Conservation (phyloP, 2,888 invertebrate genomes). For the Meiosimyza platycephala region DNA sequence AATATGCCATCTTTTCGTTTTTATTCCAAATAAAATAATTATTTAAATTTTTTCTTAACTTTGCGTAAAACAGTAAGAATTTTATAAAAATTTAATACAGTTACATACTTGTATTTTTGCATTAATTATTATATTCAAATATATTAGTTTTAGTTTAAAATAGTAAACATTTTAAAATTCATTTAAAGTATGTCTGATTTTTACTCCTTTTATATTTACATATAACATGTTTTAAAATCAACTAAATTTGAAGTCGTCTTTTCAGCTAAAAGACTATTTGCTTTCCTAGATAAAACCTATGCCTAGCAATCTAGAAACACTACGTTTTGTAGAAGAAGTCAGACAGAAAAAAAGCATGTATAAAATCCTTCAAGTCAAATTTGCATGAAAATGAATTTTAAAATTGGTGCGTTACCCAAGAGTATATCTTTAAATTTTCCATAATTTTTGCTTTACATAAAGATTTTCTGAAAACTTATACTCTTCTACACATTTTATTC, state of each 20-base stretch:
- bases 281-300: conserved; percentile 32
- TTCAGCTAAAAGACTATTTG: conserved; percentile 43
- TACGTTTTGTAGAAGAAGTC: conserved; percentile 24
- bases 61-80: too few relatives aligned
- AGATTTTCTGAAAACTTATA: background rate
- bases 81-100: too few relatives aligned
- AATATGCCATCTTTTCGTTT: too few relatives aligned
- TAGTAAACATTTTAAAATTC: conserved; percentile 28
- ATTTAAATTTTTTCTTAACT: too few relatives aligned
- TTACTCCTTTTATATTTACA: background rate
- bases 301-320: conserved; percentile 23
- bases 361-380: conserved; percentile 32
- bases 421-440: conserved; percentile 20
- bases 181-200: conserved; percentile 10
- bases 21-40: too few relatives aligned
- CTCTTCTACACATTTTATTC: background rate
- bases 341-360: conserved; percentile 20
- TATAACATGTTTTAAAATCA: conserved; percentile 10
- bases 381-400: conserved; percentile 37
- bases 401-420: conserved; percentile 28
- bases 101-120: too few relatives aligned
- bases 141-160: too few relatives aligned
- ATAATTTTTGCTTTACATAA: background rate
- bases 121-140: too few relatives aligned
- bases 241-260: conserved; percentile 28